Evolutionary conservation across 2,113 vertebrate species (phyloP), one percentile per base, ranked within the genome.

Genomic region (Mobula birostris): DNA sequence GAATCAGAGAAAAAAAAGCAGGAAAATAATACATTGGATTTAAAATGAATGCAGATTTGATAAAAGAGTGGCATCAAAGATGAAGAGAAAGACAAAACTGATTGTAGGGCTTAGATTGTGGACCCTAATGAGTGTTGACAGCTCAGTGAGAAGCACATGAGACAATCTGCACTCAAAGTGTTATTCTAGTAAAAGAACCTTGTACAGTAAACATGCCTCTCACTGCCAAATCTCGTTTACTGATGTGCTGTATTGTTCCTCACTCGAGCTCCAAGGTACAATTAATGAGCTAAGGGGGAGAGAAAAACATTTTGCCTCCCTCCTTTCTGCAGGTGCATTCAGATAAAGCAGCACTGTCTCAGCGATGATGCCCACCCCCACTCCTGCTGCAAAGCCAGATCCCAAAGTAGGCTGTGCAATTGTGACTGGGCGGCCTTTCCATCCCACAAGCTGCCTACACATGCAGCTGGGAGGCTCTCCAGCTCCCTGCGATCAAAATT

Each of bases 381-480:
- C 58, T 29, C 66, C 88, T 29, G 15, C 85, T 29, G 32, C 85
- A 88, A 66, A 91, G 29, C 56, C 83, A 63, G 6, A 63, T 63
- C 83, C 58, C 83, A 48, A 24, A 72, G 68, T 14, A 72, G 68
- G 32, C 90, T 40, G 19, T 92, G 68, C 15, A 66, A 72, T 92
- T 72, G 90, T 92, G 90, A 96, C 96, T 96, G 96, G 48, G 97
- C 95, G 96, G 96, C 95, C 0, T 15, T 95, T 95, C 94, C 96
- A 21, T 82, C 0, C 96, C 96, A 96, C 97, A 96, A 95, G 94
- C 96, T 96, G 95, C 96, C 96, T 95, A 95, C 61, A 95, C 95
- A 96, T 96, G 95, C 96, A 96, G 96, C 96, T 97, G 97, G 97
- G 97, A 97, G 96, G 96, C 96, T 95, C 96, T 96, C 96, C 96